A percentile compares a stretch with the other conserved stretches of the same genome.
Evolutionary conservation across 2,888 invertebrate species (phyloP).

Genomic region (Busseola fusca): DNA sequence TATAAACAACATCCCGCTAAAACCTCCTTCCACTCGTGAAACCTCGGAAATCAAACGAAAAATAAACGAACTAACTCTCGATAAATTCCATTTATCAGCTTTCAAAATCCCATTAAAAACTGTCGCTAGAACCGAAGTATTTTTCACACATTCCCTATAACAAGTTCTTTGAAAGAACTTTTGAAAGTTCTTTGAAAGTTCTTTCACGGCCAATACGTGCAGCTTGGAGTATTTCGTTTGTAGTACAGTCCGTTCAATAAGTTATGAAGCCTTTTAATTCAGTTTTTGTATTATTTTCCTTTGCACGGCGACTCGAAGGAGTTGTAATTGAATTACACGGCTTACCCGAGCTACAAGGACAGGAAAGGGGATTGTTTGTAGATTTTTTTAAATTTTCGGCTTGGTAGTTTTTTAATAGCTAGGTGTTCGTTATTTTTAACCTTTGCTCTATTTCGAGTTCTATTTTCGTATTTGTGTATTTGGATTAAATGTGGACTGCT

Average conservation of each 20-base stretch:
- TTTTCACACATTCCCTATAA: slow-evolving; percentile 47
- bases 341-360: slow-evolving; percentile 68
- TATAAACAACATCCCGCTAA: not conserved
- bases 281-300: slow-evolving; percentile 75
- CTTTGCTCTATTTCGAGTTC: not conserved
- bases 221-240: slow-evolving; percentile 37
- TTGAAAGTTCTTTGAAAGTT: slow-evolving; percentile 37
- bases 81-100: slow-evolving; percentile 51
- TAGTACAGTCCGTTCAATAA: slow-evolving; percentile 60
- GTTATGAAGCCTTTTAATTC: slow-evolving; percentile 78
- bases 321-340: slow-evolving; percentile 83
- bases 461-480: not conserved
- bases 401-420: not conserved
- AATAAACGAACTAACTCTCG: slow-evolving; percentile 21
- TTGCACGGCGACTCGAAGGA: slow-evolving; percentile 68
- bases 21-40: not conserved
- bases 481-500: not conserved
- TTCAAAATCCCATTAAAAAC: slow-evolving; percentile 50
- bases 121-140: slow-evolving; percentile 37
- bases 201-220: slow-evolving; percentile 44
- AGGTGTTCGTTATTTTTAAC: not conserved
- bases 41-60: slow-evolving; percentile 24
- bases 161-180: slow-evolving; percentile 48
- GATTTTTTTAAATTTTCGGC: not conserved
- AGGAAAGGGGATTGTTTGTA: slow-evolving; percentile 39